These are phyloP conservation scores for Nephrotoma appendiculata DNA, from an alignment of 2,888 invertebrate genomes.

Conservation along the genomic window DNA sequence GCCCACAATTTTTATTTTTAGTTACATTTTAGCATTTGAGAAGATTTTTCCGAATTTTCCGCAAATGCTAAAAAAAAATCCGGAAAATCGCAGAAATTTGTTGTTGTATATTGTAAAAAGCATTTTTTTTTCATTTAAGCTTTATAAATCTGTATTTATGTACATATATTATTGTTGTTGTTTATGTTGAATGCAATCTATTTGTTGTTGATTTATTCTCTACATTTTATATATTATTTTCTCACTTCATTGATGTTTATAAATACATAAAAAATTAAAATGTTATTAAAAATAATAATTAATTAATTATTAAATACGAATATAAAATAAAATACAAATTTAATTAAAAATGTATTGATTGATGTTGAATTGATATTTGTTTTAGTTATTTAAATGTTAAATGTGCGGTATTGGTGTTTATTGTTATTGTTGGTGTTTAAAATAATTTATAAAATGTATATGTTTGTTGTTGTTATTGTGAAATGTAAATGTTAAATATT, in stretches of 20 bases:
- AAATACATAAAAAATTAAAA: no score
- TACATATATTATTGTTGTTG: not conserved
- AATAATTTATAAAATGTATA: not conserved
- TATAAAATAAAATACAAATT: not conserved
- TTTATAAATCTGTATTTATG: not conserved
- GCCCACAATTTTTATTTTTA: not conserved
- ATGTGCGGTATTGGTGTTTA: not conserved
- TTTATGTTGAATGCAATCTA: not conserved
- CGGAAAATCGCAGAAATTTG: not conserved
- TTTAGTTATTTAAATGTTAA: no score
- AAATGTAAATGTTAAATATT: not conserved
- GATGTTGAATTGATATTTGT: not conserved
- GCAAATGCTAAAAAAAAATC: not conserved
- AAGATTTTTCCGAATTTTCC: not conserved
- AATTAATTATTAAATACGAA: not conserved
- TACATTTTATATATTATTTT: not conserved
- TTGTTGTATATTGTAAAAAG: not conserved
- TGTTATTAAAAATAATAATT: not conserved
- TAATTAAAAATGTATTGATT: not conserved
- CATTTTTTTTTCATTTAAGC: not conserved
- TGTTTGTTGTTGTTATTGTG: not conserved
- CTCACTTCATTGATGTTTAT: not conserved
- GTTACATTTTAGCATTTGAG: not conserved
- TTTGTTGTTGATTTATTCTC: not conserved
- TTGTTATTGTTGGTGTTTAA: not conserved